A percentile compares a stretch with the other conserved stretches of the same genome.
These are phyloP conservation scores for Drosophila guanche DNA, from an alignment of 1,140 invertebrate genomes.

Conservation along the genomic window DNA sequence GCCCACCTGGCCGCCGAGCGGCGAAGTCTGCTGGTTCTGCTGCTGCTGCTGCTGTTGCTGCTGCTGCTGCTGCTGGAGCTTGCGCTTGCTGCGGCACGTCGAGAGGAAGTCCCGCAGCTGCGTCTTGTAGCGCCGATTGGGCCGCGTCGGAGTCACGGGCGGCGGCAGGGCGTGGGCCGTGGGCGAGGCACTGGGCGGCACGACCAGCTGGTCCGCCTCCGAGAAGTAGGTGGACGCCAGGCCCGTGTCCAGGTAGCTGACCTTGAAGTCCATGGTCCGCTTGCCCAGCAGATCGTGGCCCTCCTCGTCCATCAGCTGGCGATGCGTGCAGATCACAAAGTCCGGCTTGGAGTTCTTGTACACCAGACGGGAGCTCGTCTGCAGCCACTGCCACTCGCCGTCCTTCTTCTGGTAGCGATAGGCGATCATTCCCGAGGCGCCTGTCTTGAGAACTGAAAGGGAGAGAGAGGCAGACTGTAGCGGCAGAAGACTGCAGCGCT, in stretches of 20 bases:
- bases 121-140: slow-evolving; percentile 95
- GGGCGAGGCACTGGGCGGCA: slow-evolving; percentile 84
- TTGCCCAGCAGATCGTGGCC: slow-evolving; percentile 97
- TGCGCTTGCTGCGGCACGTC: slow-evolving; percentile 95
- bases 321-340: slow-evolving; percentile 98
- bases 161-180: slow-evolving; percentile 84
- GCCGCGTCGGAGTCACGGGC: slow-evolving; percentile 88
- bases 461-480: slow-evolving; percentile 34
- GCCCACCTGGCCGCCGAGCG: slow-evolving; percentile 80
- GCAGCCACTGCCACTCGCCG: slow-evolving; percentile 98
- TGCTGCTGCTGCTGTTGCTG: slow-evolving; percentile 86
- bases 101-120: slow-evolving; percentile 96
- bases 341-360: slow-evolving; percentile 99
- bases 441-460: slow-evolving; percentile 96
- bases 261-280: slow-evolving; percentile 99
- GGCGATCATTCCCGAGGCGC: slow-evolving; percentile 98
- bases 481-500: too few relatives aligned
- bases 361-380: slow-evolving; percentile 97
- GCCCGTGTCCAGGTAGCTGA: slow-evolving; percentile 96
- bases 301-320: slow-evolving; percentile 99
- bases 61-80: slow-evolving; percentile 85
- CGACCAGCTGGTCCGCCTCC: slow-evolving; percentile 92
- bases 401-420: slow-evolving; percentile 98
- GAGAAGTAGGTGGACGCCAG: slow-evolving; percentile 95
- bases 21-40: slow-evolving; percentile 83